Base-by-base conservation (phyloP, 2,888 invertebrate species). In the Polietes domitor region DNA sequence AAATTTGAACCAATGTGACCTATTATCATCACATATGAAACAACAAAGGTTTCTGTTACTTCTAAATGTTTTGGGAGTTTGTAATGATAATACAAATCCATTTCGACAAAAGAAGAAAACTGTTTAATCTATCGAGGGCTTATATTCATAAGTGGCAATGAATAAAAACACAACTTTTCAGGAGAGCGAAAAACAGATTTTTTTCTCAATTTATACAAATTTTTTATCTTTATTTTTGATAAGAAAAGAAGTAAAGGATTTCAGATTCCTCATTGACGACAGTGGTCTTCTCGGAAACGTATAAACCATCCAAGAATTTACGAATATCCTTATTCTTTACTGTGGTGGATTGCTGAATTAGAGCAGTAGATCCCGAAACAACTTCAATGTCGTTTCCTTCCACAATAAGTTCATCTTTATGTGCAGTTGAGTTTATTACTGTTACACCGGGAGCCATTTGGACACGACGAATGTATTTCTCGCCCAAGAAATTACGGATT, bases 271-370 rank as follows among this genome's bases (percentile, higher is more conserved):
- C 95, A 92, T 94, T 94, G 89, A 96, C 95, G 94, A 98, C 97
- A 89, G 97, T 97, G 68, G 98, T 98, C 93, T 99, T 99, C 93
- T 99, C 99, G 88, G 98, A 98, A 80, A 99, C 99, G 93, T 99
- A 99, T 87, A 99, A 95, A 92, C 99, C 99, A 92, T 99, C 99
- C 94, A 99, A 97, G 94, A 99, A 99, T 93, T 99, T 99, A 94
- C 99, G 95, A 94, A 99, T 99, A 94, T 99, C 99, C 95, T 99
- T 99, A 93, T 98, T 98, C 94, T 99, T 99, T 74, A 99, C 99
- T 86, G 97, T 97, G 76, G 99, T 99, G 19, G 98, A 99, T 93
- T 99, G 99, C 93, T 99, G 99, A 91, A 99, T 99, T 80, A 98
- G 95, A 80, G 99, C 99, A 91, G 99, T 99, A 88, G 99, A 99